Base-by-base conservation (phyloP, 2,797 vertebrate species). In the Acestrorhynchus altus region DNA sequence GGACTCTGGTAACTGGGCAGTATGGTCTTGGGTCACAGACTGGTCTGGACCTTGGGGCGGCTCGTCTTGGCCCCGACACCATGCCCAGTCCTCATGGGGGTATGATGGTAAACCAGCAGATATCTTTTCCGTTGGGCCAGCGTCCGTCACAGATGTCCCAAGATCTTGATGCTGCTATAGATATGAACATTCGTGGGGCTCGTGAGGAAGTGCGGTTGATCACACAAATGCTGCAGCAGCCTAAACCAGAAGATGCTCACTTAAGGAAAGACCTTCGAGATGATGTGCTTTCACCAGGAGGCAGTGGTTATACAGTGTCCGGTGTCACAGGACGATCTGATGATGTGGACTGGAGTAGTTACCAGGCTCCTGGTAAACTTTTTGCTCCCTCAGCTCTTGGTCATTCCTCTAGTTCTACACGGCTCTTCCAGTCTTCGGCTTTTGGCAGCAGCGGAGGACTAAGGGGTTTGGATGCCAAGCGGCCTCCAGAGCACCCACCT, bases 1-100 rank as follows among this genome's bases (percentile, higher is more conserved):
- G 93, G 85, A 90, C 92, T 0, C 84, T 93, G 84, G 90, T 89
- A 83, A 91, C 92, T 46, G 82, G 81, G 73, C 88, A 90, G 74
- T 88, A 85, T 60, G 83, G 83, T 66, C 72, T 85, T 73, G 91
- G 87, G 57, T 85, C 91, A 77, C 86, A 91, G 78, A 89, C 85
- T 18, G 90, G 84, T 80, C 77, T 93, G 78, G 93, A 94, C 84
- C 82, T 89, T 81, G 89, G 89, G 18, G 81, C 81, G 39, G 65
- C 81, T 59, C 81, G 80, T 87, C 85, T 87, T 60, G 93, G 89
- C 79, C 81, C 85, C 18, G 81, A 64, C 18, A 73, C 89, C 16
- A 90, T 93, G 60, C 56, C 90, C 0, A 81, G 68, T 64, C 10
- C 44, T 60, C 74, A 85, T 35, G 77, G 77, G 0, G 86, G 83